Base-by-base conservation (phyloP, 2,888 invertebrate species). In the Eudemis profundana region DNA sequence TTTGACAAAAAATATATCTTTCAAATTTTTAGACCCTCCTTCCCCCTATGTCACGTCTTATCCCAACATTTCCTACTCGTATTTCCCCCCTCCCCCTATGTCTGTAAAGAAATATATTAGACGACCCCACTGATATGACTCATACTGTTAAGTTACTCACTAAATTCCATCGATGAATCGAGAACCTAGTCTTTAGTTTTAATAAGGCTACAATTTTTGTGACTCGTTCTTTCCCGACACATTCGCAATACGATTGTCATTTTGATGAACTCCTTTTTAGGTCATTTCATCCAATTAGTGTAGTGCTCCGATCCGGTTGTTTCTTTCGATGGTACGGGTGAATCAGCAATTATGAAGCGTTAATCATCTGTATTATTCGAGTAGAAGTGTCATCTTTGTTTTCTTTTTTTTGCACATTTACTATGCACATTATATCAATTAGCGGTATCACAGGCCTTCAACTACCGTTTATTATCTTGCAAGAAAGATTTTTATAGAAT, bases 241-340 rank as follows among this genome's bases (percentile, higher is more conserved):
- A 23, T 65, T 36, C 38, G 59, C 38, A 46, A 65, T 47, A 68
- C 69, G 72, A 69, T 71, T 69, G 72, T 72, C 71, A 78, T 77
- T 76, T 76, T 79, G 76, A 80, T 76, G 77, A 75, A 70, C 66
- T 46, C 87, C 77, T 76, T 84, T 76, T 78, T 80, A 74, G 86
- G 85, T 73, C 78, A 85, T 88, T 86, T 86, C 69, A 67, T 80
- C 88, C 89, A 90, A 90, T 90, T 89, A 90, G 81, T 72, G 64
- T 89, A 90, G 81, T 72, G 64, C 65, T 70, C 23, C 15, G 17
- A 21, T 10, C 17, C 36, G 27, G 2, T 8, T 19, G 10, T 40
- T 60, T 53, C 38, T 65, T 65, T 40, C 5, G 27, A 40, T 19
- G 54, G 1, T 36, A 19, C 38, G n/a, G 19, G n/a, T 53, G 59